Base-by-base conservation (phyloP, 1,140 invertebrate species). In the Microplitis demolitor region DNA sequence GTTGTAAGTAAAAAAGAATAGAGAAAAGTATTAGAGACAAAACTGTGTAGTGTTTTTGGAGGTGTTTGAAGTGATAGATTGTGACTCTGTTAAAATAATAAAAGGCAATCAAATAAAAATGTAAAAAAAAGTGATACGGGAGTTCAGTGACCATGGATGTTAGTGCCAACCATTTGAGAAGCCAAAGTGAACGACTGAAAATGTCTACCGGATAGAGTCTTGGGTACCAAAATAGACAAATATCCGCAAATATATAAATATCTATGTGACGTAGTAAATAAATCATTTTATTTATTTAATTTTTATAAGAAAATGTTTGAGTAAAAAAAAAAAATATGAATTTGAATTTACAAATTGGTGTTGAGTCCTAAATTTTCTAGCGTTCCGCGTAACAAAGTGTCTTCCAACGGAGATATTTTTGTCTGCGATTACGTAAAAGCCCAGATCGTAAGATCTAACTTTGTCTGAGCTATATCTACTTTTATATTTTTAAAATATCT, bases 81-180 rank as follows among this genome's bases (percentile, higher is more conserved):
- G 35, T 53, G 61, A 72, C 66, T 63, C 13, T 35, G 35, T 8
- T 4, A n/a, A 39, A 66, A 39, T 50, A 75, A 70, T 69, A 74
- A 75, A 56, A 33, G 66, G 62, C 60, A 45, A 24, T 24, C 0
- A 24, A 24, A 24, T 24, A 24, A 24, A 24, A 24, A 24, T 24
- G 24, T 24, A 24, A 24, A 24, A 24, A 31, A 45, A 45, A 75
- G 79, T 83, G 78, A 76, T 67, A 70, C 74, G 79, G 24, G 82
- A 85, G 84, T 87, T 86, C 82, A 87, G 85, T 86, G 85, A 84
- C 81, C 83, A 85, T 83, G 76, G 81, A 81, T 80, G 76, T 81
- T 78, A 82, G 83, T 86, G 85, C 83, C 82, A 81, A 80, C 73
- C 68, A 73, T 69, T 63, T 45, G 72, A 75, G 76, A 76, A 81